A percentile compares a stretch with the other conserved stretches of the same genome.
These are phyloP conservation scores for Cataglyphis rosenhaueri DNA, from an alignment of 2,888 invertebrate genomes.

Conservation along the genomic window DNA sequence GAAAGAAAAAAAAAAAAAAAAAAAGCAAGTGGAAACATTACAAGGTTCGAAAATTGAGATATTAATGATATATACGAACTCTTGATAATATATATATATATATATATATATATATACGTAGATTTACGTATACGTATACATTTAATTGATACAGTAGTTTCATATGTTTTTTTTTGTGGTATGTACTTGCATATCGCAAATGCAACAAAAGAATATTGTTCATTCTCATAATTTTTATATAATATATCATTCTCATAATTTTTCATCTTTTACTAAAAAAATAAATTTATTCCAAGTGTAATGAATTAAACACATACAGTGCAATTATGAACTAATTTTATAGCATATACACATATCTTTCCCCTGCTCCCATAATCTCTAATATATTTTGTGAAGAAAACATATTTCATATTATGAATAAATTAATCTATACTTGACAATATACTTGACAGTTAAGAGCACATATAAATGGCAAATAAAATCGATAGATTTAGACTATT, in stretches of 20 bases:
- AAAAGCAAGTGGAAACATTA: not conserved
- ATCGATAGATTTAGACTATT: not conserved
- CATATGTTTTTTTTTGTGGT: not conserved
- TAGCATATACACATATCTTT: not conserved
- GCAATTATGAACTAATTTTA: not conserved
- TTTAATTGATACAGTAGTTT: not conserved
- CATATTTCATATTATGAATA: not conserved
- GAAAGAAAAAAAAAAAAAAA: not conserved
- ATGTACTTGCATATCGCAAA: conserved; percentile 10
- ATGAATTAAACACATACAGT: not conserved
- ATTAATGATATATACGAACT: not conserved
- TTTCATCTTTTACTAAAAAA: not conserved
- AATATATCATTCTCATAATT: too few species aligned
- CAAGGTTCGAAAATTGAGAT: not conserved
- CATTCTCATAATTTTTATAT: not conserved
- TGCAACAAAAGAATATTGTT: not conserved
- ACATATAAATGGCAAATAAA: not conserved
- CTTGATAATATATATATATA: not conserved
- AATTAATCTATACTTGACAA: not conserved
- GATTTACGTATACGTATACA: too few species aligned
- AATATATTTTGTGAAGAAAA: not conserved
- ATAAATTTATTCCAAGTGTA: not conserved
- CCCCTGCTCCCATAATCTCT: not conserved
- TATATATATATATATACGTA: not conserved
- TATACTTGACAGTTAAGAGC: not conserved